Percentiles rank a stretch among this genome's conserved stretches.
Conservation (phyloP, 2,797 vertebrate genomes). For the Lagocephalus sceleratus region DNA sequence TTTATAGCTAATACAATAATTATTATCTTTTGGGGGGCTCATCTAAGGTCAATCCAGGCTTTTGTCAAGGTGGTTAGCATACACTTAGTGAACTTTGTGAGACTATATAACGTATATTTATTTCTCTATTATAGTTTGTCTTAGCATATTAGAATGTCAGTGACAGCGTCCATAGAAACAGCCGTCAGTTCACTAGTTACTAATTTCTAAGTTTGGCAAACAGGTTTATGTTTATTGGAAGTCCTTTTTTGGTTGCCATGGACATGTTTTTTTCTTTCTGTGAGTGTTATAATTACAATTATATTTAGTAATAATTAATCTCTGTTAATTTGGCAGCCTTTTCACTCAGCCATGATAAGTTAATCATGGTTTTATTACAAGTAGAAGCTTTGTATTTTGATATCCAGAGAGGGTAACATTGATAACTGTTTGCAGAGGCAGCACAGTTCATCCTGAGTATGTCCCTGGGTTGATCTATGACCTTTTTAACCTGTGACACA, state of each 20-base stretch:
- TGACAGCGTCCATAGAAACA: slow-evolving; percentile 21
- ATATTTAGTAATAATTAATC: slow-evolving; percentile 6
- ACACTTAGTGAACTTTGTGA: background rate
- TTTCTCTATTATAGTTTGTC: slow-evolving; percentile 27
- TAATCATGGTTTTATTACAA: background rate
- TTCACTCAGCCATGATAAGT: slow-evolving; percentile 3
- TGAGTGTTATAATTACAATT: background rate
- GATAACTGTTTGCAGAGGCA: too few relatives aligned
- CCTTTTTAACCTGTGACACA: too few relatives aligned
- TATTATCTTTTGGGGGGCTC: slow-evolving; percentile 2
- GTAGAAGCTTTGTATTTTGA: too few relatives aligned
- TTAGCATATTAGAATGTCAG: slow-evolving; percentile 22
- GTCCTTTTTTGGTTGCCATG: slow-evolving; percentile 54
- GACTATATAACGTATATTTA: background rate
- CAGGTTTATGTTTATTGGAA: slow-evolving; percentile 59
- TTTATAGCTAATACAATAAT: slow-evolving; percentile 34
- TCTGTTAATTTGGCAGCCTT: slow-evolving; percentile 8
- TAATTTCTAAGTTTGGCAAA: slow-evolving; percentile 61
- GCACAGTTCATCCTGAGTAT: too few relatives aligned
- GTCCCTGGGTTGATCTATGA: too few relatives aligned
- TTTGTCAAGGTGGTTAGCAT: background rate
- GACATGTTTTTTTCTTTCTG: slow-evolving; percentile 4
- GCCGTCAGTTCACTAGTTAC: slow-evolving; percentile 45
- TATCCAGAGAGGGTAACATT: too few relatives aligned
- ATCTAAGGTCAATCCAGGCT: slow-evolving; percentile 1